Percentiles rank a stretch among this genome's conserved stretches.
These are phyloP conservation scores for Zaprionus camerounensis DNA, from an alignment of 1,140 invertebrate genomes.

Conservation along the genomic window DNA sequence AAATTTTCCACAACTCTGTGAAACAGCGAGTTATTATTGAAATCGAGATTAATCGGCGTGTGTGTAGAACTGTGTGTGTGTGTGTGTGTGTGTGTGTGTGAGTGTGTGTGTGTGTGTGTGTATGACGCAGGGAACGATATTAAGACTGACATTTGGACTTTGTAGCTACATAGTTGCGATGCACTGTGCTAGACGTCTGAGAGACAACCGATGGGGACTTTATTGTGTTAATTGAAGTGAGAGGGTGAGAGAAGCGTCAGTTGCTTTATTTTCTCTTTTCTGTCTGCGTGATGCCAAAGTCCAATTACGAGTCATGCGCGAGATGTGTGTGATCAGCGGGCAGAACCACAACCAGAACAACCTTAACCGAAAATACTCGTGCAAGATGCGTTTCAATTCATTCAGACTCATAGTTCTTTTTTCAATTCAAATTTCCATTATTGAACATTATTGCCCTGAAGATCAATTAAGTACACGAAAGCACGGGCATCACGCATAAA, in stretches of 20 bases:
- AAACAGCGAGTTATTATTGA: constrained; percentile 38
- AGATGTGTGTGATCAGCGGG: constrained; percentile 63
- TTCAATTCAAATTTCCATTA: constrained; percentile 1
- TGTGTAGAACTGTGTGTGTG: not conserved
- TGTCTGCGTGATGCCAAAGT: constrained; percentile 51
- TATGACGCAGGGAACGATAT: constrained; percentile 42
- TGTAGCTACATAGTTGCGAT: constrained; percentile 38
- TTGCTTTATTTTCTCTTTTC: constrained; percentile 30
- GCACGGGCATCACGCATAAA: constrained; percentile 54
- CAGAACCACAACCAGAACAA: constrained; percentile 1
- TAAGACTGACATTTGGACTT: constrained; percentile 59
- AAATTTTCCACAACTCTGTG: constrained; percentile 29
- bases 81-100: not conserved
- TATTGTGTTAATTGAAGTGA: constrained; percentile 46
- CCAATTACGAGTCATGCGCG: constrained; percentile 75
- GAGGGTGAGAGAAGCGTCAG: not conserved
- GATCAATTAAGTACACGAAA: constrained; percentile 53
- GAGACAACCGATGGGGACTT: constrained; percentile 52
- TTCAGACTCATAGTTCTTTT: not conserved
- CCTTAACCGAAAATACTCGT: constrained; percentile 11
- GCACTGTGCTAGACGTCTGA: constrained; percentile 54
- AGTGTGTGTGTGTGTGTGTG: not conserved
- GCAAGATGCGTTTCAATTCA: constrained; percentile 24
- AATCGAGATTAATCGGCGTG: constrained; percentile 39
- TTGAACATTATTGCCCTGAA: constrained; percentile 25